These are phyloP conservation scores for Saccostrea echinata DNA, from an alignment of 1,140 invertebrate genomes.

Conservation along the genomic window DNA sequence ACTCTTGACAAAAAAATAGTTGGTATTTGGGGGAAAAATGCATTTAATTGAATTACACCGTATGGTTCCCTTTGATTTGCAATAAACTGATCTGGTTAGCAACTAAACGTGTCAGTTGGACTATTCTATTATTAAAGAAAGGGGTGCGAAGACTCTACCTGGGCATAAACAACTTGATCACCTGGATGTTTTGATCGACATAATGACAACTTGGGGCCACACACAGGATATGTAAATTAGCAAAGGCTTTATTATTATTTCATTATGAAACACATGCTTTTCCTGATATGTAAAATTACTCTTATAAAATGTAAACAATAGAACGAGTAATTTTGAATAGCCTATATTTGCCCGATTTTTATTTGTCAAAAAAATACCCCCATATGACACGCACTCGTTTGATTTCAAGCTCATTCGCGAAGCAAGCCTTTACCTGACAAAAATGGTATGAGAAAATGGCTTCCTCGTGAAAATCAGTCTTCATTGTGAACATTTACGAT, in stretches of 20 bases:
- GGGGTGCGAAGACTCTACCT: not conserved
- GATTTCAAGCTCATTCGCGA: conserved; percentile 30
- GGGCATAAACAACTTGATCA: not conserved
- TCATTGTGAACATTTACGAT: not conserved
- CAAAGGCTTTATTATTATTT: not conserved
- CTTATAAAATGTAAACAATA: not conserved
- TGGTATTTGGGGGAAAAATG: not conserved
- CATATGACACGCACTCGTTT: not conserved
- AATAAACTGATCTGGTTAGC: not conserved
- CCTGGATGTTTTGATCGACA: conserved; percentile 14
- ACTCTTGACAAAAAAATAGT: not conserved
- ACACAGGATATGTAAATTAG: conserved; percentile 12
- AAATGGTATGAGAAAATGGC: conserved; percentile 17
- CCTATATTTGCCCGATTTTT: not conserved
- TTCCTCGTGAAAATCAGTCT: conserved; percentile 7
- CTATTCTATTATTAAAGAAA: not conserved
- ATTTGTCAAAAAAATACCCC: not conserved
- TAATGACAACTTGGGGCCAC: not conserved
- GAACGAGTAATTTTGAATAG: not conserved
- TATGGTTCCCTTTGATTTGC: not conserved
- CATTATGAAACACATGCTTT: not conserved
- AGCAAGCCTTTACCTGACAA: conserved; percentile 26
- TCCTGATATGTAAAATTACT: not conserved
- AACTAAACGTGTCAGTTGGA: not conserved
- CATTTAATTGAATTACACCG: not conserved